A percentile compares a stretch with the other conserved stretches of the same genome.
Conservation (phyloP, 2,797 vertebrate genomes). For the Mormyrus hasselquistii region DNA sequence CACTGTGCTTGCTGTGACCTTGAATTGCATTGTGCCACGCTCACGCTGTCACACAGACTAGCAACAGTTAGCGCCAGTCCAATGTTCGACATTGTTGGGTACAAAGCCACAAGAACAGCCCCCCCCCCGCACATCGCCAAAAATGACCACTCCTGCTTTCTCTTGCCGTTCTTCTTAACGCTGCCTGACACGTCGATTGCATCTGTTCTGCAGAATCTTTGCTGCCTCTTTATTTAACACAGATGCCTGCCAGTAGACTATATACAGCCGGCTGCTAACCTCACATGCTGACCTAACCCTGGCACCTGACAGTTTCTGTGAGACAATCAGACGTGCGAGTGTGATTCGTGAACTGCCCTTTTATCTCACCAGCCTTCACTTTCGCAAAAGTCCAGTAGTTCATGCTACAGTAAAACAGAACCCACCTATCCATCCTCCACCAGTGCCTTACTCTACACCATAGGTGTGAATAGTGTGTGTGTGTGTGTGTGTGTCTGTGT, state of each 20-base stretch:
- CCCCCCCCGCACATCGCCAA: background rate
- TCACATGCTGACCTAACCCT: background rate
- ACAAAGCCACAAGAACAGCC: background rate
- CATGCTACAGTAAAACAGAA: background rate
- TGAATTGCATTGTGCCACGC: background rate
- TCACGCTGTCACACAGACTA: background rate
- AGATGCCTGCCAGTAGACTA: background rate
- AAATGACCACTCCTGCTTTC: background rate
- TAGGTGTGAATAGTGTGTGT: background rate
- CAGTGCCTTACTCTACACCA: background rate
- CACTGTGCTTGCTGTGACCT: constrained; percentile 5
- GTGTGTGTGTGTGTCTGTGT: background rate
- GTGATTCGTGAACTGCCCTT: background rate
- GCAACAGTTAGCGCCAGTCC: background rate
- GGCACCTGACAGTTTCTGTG: background rate
- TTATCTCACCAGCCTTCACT: background rate
- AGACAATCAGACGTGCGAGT: background rate
- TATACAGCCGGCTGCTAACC: background rate
- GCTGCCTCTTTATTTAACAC: background rate
- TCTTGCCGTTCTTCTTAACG: background rate
- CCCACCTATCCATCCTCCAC: background rate
- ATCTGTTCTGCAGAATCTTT: background rate
- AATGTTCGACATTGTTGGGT: background rate
- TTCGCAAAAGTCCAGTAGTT: background rate
- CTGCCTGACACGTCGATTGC: background rate